Base-by-base conservation (phyloP, 2,888 invertebrate genomes). In the Papilio gigon region DNA sequence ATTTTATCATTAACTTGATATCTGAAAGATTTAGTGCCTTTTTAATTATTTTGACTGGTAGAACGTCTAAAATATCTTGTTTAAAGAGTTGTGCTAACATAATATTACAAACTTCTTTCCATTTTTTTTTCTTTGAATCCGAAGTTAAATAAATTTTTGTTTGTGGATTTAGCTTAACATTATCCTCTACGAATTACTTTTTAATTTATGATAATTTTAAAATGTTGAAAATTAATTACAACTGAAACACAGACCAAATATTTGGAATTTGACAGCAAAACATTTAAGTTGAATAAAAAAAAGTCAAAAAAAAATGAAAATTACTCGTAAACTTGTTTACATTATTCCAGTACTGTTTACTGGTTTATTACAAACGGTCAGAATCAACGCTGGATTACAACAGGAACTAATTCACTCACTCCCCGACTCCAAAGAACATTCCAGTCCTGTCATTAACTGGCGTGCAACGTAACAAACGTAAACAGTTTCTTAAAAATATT, bases 1-100 rank as follows among this genome's bases (percentile, higher is more conserved):
- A 65, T 56, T 40, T 53, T 42, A n/a, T 27, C 8, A 22, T 37
- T 22, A 40, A 30, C 30, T 56, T 56, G 37, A 40, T 20, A 65
- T 42, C 65, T 65, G 30, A 65, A 65, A 65, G 25, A 65, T 30
- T 40, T 53, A 27, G 14, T 17, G 0, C n/a, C 14, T 53, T 12
- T 53, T 50, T 47, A 47, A 3, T 4, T 30, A 12, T 56, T 56
- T 17, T 22, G 1, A 47, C 22, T 17, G 22, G 22, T 22, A 2
- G 6, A 53, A 27, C 27, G 27, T 27, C 6, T n/a, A 14, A 53
- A 56, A 20, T 44, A 20, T 44, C 2, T 20, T 44, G 44, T 44
- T 44, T 44, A 20, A 11, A 37, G 14, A 50, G 1, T 17, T 17
- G 2, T n/a, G 9, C 17, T 30, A 56, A 56, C 30, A n/a, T 30